Percentiles rank a stretch among this genome's conserved stretches.
These are phyloP conservation scores for Agrypnus murinus DNA, from an alignment of 2,888 invertebrate genomes.

Conservation along the genomic window DNA sequence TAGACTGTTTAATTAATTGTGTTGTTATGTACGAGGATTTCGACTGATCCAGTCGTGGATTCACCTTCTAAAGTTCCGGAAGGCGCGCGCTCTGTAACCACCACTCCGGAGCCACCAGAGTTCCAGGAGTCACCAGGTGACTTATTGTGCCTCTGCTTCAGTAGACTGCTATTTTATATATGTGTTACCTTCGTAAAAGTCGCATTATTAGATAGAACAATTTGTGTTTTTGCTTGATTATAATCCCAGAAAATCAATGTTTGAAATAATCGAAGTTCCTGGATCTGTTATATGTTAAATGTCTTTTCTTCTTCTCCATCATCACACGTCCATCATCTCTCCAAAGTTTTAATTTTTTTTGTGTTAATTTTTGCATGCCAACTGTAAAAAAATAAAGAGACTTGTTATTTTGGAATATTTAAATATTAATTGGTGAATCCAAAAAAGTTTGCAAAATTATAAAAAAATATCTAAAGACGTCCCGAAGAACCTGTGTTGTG, in stretches of 20 bases:
- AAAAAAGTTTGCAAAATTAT: too few relatives aligned
- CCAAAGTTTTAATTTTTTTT: slow-evolving; percentile 3
- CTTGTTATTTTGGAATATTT: neutral
- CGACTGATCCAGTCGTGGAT: slow-evolving; percentile 67
- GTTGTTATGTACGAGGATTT: slow-evolving; percentile 59
- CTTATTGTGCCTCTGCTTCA: slow-evolving; percentile 60
- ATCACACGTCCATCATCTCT: slow-evolving; percentile 20
- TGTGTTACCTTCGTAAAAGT: slow-evolving; percentile 46
- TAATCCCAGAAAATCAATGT: slow-evolving; percentile 29
- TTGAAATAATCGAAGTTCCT: slow-evolving; percentile 42
- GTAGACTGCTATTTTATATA: slow-evolving; percentile 51
- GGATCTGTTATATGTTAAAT: slow-evolving; percentile 21
- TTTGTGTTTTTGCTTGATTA: slow-evolving; percentile 27
- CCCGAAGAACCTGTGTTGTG: slow-evolving; percentile 49
- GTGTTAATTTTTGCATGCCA: slow-evolving; percentile 51
- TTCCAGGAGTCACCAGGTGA: slow-evolving; percentile 68
- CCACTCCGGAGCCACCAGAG: slow-evolving; percentile 62
- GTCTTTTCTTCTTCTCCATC: neutral
- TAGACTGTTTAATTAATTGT: slow-evolving; percentile 22
- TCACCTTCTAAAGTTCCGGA: slow-evolving; percentile 63
- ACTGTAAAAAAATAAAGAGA: slow-evolving; percentile 9
- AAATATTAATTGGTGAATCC: too few relatives aligned
- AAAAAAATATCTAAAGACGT: slow-evolving; percentile 39
- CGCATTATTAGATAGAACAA: slow-evolving; percentile 22
- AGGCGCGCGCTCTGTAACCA: slow-evolving; percentile 66